Percentiles rank a stretch among this genome's conserved stretches.
phyloP scores from a whole-genome alignment of 2,888 invertebrate genomes.

The Polylopha cassiicola region DNA sequence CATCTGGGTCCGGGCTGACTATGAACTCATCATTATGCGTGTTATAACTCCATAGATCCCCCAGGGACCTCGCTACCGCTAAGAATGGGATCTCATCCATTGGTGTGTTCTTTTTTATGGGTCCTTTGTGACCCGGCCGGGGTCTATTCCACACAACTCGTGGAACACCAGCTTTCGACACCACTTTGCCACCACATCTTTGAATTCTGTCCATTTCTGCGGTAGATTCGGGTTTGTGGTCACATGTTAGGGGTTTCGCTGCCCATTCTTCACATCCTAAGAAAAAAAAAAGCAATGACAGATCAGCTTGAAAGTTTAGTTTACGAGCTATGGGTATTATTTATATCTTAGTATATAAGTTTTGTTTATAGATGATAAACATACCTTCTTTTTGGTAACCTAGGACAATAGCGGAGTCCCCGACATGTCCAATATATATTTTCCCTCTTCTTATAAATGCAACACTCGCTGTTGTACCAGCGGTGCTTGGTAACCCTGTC shows the following conservation, averaged over 20 bases:
- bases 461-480: slow-evolving; percentile 97
- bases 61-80: slow-evolving; percentile 96
- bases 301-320: background rate
- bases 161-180: slow-evolving; percentile 89
- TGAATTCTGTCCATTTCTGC: slow-evolving; percentile 90
- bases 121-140: slow-evolving; percentile 85
- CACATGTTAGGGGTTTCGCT: slow-evolving; percentile 89
- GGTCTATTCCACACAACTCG: slow-evolving; percentile 98
- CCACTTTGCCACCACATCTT: slow-evolving; percentile 85
- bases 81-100: slow-evolving; percentile 97
- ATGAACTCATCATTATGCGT: slow-evolving; percentile 93
- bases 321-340: no score
- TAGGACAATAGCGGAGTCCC: slow-evolving; percentile 97
- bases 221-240: slow-evolving; percentile 96
- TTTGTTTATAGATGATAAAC: slow-evolving; percentile 25
- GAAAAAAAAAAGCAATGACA: no score
- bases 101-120: slow-evolving; percentile 91
- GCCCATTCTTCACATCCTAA: slow-evolving; percentile 84
- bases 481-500: slow-evolving; percentile 95
- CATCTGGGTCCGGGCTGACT: slow-evolving; percentile 98
- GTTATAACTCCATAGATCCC: slow-evolving; percentile 99
- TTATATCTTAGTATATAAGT: no score
- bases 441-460: slow-evolving; percentile 96
- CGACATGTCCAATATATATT: slow-evolving; percentile 98
- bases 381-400: slow-evolving; percentile 85